A percentile compares a stretch with the other conserved stretches of the same genome.
These are phyloP conservation scores for Polypedilum pembai DNA, from an alignment of 1,140 invertebrate species.

Conservation along the genomic window DNA sequence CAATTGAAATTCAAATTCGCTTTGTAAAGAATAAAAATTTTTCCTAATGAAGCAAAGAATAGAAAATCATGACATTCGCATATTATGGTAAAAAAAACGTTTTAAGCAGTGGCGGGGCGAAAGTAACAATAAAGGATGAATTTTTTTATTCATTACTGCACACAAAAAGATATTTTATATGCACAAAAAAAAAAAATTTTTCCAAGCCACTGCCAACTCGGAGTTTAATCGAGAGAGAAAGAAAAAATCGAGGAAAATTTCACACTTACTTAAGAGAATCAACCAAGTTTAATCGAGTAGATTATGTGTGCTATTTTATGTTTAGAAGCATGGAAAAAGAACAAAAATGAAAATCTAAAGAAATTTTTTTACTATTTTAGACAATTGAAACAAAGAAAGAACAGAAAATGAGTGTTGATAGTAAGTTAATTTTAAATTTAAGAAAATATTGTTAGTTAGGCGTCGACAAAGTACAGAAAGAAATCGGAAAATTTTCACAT, in stretches of 20 bases:
- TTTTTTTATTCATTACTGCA: background rate
- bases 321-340: background rate
- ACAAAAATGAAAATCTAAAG: background rate
- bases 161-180: background rate
- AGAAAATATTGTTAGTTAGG: background rate
- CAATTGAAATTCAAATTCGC: background rate
- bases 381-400: background rate
- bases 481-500: background rate
- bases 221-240: background rate
- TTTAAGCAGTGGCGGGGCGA: background rate
- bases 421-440: constrained; percentile 3
- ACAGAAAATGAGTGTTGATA: background rate
- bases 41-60: background rate
- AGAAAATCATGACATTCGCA: background rate
- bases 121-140: background rate
- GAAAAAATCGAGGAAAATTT: background rate
- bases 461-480: background rate
- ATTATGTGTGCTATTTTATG: constrained; percentile 21
- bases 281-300: background rate
- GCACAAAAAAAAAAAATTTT: background rate
- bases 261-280: no score
- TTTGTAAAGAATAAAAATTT: background rate
- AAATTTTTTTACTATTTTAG: constrained; percentile 24
- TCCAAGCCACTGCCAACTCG: background rate
- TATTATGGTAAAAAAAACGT: no score